phyloP scores from a whole-genome alignment of 2,113 vertebrate genomes.

The Polypterus senegalus region DNA sequence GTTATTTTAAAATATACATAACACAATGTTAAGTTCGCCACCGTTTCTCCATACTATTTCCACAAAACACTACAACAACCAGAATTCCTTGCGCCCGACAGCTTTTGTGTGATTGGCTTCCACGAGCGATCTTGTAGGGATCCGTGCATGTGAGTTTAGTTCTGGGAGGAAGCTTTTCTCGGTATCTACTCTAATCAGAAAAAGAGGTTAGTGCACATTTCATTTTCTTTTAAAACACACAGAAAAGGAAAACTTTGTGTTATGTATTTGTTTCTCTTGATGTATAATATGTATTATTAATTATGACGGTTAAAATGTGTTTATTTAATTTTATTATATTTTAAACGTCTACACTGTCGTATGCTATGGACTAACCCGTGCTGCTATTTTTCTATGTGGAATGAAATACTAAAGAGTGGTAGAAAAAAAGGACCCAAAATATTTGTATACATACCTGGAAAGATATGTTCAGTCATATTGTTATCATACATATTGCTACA shows the following conservation, averaged over 20 bases:
- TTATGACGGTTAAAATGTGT: no score
- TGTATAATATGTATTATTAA: no score
- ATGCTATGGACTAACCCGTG: neutral
- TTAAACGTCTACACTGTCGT: neutral
- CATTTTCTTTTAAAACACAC: neutral
- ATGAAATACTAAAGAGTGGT: neutral
- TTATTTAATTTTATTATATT: no score
- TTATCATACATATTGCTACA: no score
- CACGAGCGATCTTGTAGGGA: slow-evolving; percentile 18
- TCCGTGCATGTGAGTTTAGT: slow-evolving; percentile 27
- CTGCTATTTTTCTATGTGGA: neutral
- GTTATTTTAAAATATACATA: no score
- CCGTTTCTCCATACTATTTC: no score
- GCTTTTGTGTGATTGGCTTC: slow-evolving; percentile 16
- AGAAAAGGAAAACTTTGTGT: neutral
- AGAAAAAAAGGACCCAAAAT: no score
- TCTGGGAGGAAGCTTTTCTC: slow-evolving; percentile 23
- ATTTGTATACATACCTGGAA: no score
- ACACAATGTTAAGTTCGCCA: no score
- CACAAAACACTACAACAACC: slow-evolving; percentile 25
- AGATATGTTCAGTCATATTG: no score
- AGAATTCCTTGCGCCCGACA: slow-evolving; percentile 15
- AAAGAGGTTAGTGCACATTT: slow-evolving; percentile 20
- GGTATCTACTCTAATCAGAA: slow-evolving; percentile 20
- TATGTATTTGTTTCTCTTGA: neutral